Conservation (phyloP, 2,113 vertebrate species). For the Jacana jacana region DNA sequence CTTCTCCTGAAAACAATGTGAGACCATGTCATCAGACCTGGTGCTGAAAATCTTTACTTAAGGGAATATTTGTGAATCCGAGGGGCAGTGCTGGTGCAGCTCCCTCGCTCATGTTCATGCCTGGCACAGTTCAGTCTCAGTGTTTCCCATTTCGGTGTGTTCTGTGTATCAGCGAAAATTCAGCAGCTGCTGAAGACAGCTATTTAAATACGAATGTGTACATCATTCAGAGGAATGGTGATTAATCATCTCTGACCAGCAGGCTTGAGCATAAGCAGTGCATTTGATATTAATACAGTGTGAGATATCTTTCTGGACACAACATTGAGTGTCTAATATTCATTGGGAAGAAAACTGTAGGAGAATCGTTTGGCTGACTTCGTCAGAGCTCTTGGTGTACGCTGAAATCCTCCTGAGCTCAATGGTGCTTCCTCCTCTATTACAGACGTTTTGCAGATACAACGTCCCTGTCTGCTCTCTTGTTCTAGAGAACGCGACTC, state of each 20-base stretch:
- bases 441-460: rapidly evolving
- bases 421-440: background rate
- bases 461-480: background rate
- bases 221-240: background rate
- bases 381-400: background rate
- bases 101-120: rapidly evolving
- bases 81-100: background rate
- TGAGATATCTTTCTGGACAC: background rate
- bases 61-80: no score
- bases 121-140: background rate
- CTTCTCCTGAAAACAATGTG: background rate
- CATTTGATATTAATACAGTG: background rate
- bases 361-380: background rate
- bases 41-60: background rate
- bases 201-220: background rate
- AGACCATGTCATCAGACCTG: background rate
- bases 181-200: background rate
- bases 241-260: background rate
- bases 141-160: rapidly evolving
- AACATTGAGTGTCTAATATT: background rate
- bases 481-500: background rate
- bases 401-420: background rate
- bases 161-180: background rate
- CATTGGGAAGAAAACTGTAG: background rate
- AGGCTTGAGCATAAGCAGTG: background rate